Percentiles rank a stretch among this genome's conserved stretches.
Evolutionary conservation across 2,888 invertebrate species (phyloP).

Genomic region (Encarsia formosa): DNA sequence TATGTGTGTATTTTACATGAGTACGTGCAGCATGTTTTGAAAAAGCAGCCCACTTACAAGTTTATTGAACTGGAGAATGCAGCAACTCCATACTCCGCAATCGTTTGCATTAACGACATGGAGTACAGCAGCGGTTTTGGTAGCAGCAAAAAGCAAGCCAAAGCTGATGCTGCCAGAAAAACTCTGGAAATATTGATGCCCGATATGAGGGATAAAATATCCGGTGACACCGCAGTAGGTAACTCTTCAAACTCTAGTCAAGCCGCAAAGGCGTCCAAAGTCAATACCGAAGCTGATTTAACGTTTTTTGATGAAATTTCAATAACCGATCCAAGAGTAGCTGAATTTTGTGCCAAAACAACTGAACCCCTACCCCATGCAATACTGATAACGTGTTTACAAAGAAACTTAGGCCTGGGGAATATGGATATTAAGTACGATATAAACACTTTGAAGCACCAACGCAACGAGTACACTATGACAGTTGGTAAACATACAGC

Average conservation of each 20-base stretch:
- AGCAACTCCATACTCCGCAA: slow-evolving; percentile 88
- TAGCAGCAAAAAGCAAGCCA: slow-evolving; percentile 93
- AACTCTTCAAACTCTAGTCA: slow-evolving; percentile 49
- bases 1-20: slow-evolving; percentile 96
- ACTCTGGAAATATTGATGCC: slow-evolving; percentile 90
- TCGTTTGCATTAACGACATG: slow-evolving; percentile 86
- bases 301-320: slow-evolving; percentile 86
- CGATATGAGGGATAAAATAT: slow-evolving; percentile 80
- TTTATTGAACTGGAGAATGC: slow-evolving; percentile 92
- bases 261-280: slow-evolving; percentile 45
- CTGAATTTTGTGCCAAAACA: slow-evolving; percentile 92
- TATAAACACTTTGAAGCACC: slow-evolving; percentile 81
- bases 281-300: slow-evolving; percentile 46
- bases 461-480: slow-evolving; percentile 92
- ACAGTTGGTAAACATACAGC: slow-evolving; percentile 88
- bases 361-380: slow-evolving; percentile 95
- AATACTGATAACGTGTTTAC: slow-evolving; percentile 85
- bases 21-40: slow-evolving; percentile 91
- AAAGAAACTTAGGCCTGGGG: slow-evolving; percentile 87
- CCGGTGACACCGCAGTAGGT: slow-evolving; percentile 57
- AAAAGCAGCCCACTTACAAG: slow-evolving; percentile 89
- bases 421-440: slow-evolving; percentile 85
- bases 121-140: slow-evolving; percentile 93
- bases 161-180: slow-evolving; percentile 85
- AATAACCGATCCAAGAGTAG: slow-evolving; percentile 89